Evolutionary conservation across 2,113 vertebrate genomes (phyloP), one percentile per base, ranked within the genome.

Genomic region (Ovibos moschatus): DNA sequence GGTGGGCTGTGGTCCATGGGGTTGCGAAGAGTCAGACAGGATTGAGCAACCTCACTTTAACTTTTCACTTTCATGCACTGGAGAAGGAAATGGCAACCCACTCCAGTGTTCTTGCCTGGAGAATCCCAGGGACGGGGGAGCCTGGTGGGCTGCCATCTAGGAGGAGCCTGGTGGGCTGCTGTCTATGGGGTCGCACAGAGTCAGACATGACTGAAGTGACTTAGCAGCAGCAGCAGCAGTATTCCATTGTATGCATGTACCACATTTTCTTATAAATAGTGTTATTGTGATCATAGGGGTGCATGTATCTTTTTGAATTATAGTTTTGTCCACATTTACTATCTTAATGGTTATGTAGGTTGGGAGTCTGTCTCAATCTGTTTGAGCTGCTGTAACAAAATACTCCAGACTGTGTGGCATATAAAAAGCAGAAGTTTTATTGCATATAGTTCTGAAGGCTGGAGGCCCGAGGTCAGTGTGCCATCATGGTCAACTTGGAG

Each of bases 11-110:
- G 2, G 28, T 62, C 58, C 28, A 30, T 30, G 27, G 58, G 58
- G 27, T 60, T 0, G 2, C 2, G 2, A 60, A 28, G 58, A 60
- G 5, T 28, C 0, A 12, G 5, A 28, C 5, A 60, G 27, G 27
- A 28, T 27, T 60, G 58, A 60, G 58, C 1, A 1, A 60, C 58
- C 5, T 28, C 5, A 28, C 58, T 60, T 60, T 60, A 1, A 28
- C 25, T 60, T 60, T 60, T 60, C 11, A 28, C 57, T 60, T 60
- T 13, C 25, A 13, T 60, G 2, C 58, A 60, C 13, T 60, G 58
- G 58, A 60, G 58, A 60, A 60, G 27, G 58, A 60, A 60, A 60
- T 28, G 27, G 27, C 58, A 60, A 28, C 27, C 58, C 58, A 60
- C 58, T 60, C 58, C 27, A 58, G 27, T 60, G 58, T 60, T 60